phyloP scores from a whole-genome alignment of 2,797 vertebrate species.

The Peromyscus melanophrys region DNA sequence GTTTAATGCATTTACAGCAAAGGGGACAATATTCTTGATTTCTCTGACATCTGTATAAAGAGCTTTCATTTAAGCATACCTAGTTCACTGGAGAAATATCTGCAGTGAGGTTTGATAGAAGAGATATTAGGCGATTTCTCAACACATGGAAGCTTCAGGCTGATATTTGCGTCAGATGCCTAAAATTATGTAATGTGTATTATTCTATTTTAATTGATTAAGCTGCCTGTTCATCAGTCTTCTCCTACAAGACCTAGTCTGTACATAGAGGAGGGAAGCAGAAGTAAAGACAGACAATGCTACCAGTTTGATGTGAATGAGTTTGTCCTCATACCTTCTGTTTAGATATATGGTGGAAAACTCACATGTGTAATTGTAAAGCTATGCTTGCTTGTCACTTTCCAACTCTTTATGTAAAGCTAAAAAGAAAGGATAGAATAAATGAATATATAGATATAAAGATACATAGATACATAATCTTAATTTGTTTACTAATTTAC shows the following conservation, averaged over 20 bases:
- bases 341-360: neutral
- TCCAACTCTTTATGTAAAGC: neutral
- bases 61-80: neutral
- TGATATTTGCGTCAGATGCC: neutral
- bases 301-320: too few species aligned
- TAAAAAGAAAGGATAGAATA: neutral
- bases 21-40: neutral
- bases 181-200: neutral
- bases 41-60: neutral
- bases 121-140: neutral
- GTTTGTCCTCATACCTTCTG: neutral
- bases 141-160: neutral
- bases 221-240: neutral
- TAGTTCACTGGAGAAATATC: neutral
- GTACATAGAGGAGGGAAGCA: neutral
- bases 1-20: neutral
- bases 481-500: neutral
- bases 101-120: neutral
- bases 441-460: neutral
- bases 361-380: neutral
- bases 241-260: neutral
- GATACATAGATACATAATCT: neutral
- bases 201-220: neutral
- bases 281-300: neutral
- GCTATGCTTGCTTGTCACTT: neutral